phyloP scores from a whole-genome alignment of 1,140 invertebrate species.

The Caenorhabditis remanei region DNA sequence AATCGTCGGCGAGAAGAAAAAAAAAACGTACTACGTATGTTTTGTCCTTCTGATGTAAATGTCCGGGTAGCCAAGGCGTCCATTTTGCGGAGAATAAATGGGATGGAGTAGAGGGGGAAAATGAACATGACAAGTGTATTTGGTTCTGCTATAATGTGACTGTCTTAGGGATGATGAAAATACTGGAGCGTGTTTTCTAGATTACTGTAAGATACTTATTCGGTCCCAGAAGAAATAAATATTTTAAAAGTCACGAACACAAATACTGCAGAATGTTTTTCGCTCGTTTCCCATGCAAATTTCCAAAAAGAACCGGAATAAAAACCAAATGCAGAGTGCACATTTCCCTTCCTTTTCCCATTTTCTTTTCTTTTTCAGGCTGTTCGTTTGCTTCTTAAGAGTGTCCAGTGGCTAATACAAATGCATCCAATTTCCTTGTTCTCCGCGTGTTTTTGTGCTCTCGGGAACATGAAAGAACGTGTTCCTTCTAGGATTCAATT shows the following conservation, averaged over 20 bases:
- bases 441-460: background rate
- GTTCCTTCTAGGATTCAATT: background rate
- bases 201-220: no score
- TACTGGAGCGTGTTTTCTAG: no score
- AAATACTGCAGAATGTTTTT: background rate
- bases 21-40: background rate
- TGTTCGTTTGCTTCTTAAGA: background rate
- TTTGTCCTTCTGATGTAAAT: background rate
- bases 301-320: background rate
- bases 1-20: background rate
- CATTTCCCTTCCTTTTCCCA: constrained; percentile 9
- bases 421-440: background rate
- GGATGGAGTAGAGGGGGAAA: background rate
- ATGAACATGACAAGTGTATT: no score
- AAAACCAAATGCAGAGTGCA: background rate
- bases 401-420: background rate
- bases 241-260: no score
- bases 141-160: no score
- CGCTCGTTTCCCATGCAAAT: constrained; percentile 3
- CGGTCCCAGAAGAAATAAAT: no score
- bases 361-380: background rate
- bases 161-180: no score
- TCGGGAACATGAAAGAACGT: background rate
- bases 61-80: background rate
- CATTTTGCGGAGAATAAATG: background rate